phyloP scores from a whole-genome alignment of 2,113 vertebrate genomes.

The Limnothrissa miodon region DNA sequence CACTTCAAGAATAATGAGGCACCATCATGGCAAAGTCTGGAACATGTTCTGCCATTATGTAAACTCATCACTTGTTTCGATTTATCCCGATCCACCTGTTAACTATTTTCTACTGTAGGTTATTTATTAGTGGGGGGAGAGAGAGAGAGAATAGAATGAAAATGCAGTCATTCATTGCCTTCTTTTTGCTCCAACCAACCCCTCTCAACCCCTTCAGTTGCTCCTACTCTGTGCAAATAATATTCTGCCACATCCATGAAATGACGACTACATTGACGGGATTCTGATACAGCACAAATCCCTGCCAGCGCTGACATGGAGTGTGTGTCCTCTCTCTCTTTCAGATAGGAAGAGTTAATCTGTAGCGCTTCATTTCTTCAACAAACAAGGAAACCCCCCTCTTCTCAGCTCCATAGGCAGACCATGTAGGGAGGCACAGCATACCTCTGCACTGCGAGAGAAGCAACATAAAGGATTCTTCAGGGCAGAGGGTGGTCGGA shows the following conservation, averaged over 20 bases:
- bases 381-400: not conserved
- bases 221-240: too few relatives aligned
- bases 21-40: too few relatives aligned
- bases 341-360: not conserved
- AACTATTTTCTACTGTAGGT: too few relatives aligned
- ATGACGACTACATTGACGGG: not conserved
- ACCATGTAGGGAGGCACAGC: not conserved
- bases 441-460: not conserved
- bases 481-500: not conserved
- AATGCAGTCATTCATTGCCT: not conserved
- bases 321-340: not conserved
- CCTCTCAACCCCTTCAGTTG: too few relatives aligned
- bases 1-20: too few relatives aligned
- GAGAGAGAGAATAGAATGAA: not conserved
- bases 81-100: too few relatives aligned
- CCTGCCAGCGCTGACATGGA: slow-evolving; percentile 11
- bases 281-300: not conserved
- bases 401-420: not conserved
- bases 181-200: not conserved
- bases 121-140: not conserved
- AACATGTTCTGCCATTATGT: too few relatives aligned
- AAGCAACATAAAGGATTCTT: not conserved
- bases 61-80: too few relatives aligned
- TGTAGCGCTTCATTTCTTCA: not conserved
- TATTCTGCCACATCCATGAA: not conserved